phyloP scores from a whole-genome alignment of 2,113 vertebrate genomes.

The Muscicapa adusta region DNA sequence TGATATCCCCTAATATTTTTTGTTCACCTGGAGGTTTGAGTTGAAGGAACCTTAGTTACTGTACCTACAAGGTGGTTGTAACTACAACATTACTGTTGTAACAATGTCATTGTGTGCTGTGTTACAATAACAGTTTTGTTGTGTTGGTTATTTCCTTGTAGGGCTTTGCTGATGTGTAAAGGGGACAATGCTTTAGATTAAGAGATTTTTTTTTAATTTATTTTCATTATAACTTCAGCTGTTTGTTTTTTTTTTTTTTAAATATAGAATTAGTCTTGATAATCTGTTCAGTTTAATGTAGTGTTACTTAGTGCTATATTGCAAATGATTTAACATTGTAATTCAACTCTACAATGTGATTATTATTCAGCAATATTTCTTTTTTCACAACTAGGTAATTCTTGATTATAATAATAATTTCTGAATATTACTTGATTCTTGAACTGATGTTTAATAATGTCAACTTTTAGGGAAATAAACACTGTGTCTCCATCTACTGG shows the following conservation, averaged over 20 bases:
- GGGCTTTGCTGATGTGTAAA: not conserved
- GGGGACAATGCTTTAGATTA: not conserved
- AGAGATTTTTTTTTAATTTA: not conserved
- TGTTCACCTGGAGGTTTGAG: not conserved
- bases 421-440: not conserved
- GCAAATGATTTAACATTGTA: not conserved
- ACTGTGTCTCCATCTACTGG: constrained; percentile 61
- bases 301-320: not conserved
- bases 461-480: not conserved
- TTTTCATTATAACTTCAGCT: not conserved
- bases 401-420: not conserved
- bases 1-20: not conserved
- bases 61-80: not conserved
- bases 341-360: not conserved
- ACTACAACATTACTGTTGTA: not conserved
- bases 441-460: not conserved
- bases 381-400: not conserved
- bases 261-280: not conserved
- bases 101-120: not conserved
- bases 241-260: not conserved
- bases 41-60: not conserved
- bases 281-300: constrained; percentile 15
- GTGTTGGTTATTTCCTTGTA: not conserved
- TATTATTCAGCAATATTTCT: not conserved
- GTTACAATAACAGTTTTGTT: not conserved